Evolutionary conservation across 1,140 invertebrate genomes (phyloP).

Genomic region (Tetramorium simillimum): DNA sequence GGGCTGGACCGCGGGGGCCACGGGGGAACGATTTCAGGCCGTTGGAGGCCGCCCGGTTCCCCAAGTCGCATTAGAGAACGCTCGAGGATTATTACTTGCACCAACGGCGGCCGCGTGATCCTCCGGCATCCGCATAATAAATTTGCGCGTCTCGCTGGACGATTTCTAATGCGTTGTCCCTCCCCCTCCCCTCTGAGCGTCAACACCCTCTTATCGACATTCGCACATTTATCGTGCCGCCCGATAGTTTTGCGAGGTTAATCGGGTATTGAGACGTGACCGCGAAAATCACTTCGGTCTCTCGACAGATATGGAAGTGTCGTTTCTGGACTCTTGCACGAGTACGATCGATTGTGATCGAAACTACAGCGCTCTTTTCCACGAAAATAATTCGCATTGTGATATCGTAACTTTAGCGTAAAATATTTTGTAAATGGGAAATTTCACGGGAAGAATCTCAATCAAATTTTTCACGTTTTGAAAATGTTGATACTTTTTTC

Average conservation of each 20-base stretch:
- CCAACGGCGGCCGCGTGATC: constrained; percentile 79
- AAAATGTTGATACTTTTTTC: background rate
- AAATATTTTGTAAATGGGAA: background rate
- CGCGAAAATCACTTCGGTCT: background rate
- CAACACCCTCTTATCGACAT: background rate
- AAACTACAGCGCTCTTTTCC: background rate
- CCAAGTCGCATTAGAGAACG: constrained; percentile 84
- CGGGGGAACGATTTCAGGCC: constrained; percentile 70
- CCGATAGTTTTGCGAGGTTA: background rate
- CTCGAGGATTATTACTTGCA: constrained; percentile 84
- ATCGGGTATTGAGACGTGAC: background rate
- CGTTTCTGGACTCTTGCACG: background rate
- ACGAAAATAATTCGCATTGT: background rate
- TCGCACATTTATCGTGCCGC: constrained; percentile 9
- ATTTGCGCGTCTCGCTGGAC: constrained; percentile 71
- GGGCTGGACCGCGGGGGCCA: constrained; percentile 44
- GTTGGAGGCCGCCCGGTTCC: constrained; percentile 84
- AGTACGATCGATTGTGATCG: background rate
- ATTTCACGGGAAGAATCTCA: background rate
- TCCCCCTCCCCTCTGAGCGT: background rate
- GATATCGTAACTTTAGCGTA: background rate
- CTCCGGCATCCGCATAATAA: constrained; percentile 82
- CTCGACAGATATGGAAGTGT: background rate
- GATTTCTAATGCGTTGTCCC: constrained; percentile 66
- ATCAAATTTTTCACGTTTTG: background rate